Evolutionary conservation across 2,888 invertebrate genomes (phyloP).

Genomic region (Rotaria macrura): DNA sequence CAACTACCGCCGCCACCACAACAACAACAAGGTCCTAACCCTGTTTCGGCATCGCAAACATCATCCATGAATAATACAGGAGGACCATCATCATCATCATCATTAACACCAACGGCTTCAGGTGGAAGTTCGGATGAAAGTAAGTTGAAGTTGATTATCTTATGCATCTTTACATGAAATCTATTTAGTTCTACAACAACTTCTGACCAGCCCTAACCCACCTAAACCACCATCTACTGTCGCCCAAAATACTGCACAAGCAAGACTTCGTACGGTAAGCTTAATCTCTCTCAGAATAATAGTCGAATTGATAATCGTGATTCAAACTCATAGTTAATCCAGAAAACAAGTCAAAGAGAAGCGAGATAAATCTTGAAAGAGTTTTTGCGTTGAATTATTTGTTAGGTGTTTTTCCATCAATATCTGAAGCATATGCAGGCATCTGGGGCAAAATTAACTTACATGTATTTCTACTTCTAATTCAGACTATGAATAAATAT

Average conservation of each 20-base stretch:
- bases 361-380: no score
- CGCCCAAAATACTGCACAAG: background rate
- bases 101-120: background rate
- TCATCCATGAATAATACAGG: background rate
- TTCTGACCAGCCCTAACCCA: constrained; percentile 10
- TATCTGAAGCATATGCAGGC: no score
- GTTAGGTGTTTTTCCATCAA: no score
- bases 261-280: background rate
- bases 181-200: background rate
- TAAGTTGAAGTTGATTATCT: background rate
- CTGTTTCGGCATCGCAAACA: background rate
- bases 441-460: no score
- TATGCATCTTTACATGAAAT: background rate
- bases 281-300: no score
- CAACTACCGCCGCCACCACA: background rate
- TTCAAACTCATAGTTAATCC: no score
- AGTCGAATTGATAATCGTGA: no score
- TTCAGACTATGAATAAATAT: no score
- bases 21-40: no score
- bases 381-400: no score
- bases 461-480: no score
- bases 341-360: no score
- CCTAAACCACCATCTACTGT: background rate
- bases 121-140: background rate
- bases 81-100: background rate